Evolutionary conservation across 1,140 invertebrate species (phyloP), one percentile per base, ranked within the genome.

Genomic region (Centruroides vittatus): DNA sequence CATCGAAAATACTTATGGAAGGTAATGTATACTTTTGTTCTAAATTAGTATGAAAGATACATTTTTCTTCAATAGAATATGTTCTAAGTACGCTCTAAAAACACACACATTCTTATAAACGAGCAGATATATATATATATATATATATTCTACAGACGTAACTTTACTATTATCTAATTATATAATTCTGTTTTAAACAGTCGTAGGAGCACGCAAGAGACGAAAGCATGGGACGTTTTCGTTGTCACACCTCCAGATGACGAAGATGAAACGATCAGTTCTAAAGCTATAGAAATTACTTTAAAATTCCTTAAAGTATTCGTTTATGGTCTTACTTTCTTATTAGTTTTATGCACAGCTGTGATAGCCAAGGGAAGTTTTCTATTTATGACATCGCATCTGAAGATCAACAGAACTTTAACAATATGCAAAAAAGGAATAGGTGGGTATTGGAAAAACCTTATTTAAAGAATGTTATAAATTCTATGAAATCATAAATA

Each of bases 141-240:
- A 23, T 23, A 23, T 23, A 23, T 23, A 23, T 23, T 23, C 23
- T 23, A 23, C 23, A 23, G 23, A 2, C 2, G 23, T 23, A 23
- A 23, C 23, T 23, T 23, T 23, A 23, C 23, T 23, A 23, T 23
- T 23, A 23, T 23, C 23, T 23, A 23, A 23, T 23, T 0, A 23
- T 23, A 23, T n/a, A n/a, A n/a, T 60, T 48, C 48, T 52, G 56
- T 57, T 35, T 46, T 7, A 51, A 55, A 12, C 53, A 59, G 60
- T 13, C 51, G 59, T 8, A 41, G 62, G 35, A 59, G 63, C 55
- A 47, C 50, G 3, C 58, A 52, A 41, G 58, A 66, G 11, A 91
- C 88, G 61, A 93, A 93, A 85, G 88, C 86, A 82, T 95, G 91
- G 91, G 91, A 95, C 79, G 89, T 93, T 12, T 95, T 95, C 77